phyloP scores from a whole-genome alignment of 37 sponge, comb jelly and placozoan genomes.

The Cliona cf. orientalis region DNA sequence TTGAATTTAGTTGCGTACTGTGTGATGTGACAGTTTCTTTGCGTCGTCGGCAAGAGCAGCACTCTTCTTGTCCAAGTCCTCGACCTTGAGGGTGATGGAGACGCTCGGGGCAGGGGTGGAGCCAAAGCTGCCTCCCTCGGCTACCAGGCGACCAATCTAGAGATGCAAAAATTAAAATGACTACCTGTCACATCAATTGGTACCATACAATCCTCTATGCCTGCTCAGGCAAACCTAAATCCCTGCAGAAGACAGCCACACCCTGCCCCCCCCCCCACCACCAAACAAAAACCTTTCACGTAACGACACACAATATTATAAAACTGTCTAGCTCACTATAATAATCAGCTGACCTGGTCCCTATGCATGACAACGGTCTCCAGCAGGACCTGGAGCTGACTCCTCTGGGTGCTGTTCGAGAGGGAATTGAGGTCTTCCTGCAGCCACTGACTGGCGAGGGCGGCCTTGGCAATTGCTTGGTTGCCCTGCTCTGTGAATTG shows the following conservation, averaged over 20 bases:
- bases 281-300: no score
- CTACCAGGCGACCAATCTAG: constrained; percentile 12
- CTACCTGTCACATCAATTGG: neutral
- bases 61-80: constrained; percentile 2
- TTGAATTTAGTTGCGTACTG: neutral
- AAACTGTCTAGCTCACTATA: neutral
- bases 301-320: neutral
- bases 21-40: constrained; percentile 15
- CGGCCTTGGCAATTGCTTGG: constrained; percentile 31
- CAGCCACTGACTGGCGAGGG: constrained; percentile 46
- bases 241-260: no score
- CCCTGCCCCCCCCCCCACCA: no score
- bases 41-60: constrained; percentile 20
- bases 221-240: no score
- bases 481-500: constrained; percentile 3
- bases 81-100: neutral
- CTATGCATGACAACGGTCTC: neutral
- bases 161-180: neutral
- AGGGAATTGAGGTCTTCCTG: constrained; percentile 6
- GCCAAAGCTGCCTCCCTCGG: constrained; percentile 7
- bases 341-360: neutral
- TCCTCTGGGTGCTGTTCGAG: neutral
- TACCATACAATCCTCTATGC: neutral
- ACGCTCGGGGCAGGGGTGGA: neutral
- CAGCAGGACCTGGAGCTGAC: neutral